Percentiles rank a stretch among this genome's conserved stretches.
Conservation (phyloP, 2,888 invertebrate species). For the Xiphydria camelus region DNA sequence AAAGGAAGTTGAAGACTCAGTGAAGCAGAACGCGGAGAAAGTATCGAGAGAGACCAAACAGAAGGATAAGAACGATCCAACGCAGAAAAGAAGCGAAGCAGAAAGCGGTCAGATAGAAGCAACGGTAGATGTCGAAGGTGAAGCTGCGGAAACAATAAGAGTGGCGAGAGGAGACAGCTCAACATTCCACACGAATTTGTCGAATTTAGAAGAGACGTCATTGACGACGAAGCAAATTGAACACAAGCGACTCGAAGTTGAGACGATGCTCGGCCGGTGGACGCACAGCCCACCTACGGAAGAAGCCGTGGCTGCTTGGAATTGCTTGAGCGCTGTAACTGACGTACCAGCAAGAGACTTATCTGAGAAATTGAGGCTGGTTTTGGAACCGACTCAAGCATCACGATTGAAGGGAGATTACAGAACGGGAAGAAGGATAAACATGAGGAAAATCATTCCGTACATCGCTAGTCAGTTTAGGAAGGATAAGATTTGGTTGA, state of each 20-base stretch:
- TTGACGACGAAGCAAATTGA: constrained; percentile 24
- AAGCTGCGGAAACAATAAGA: constrained; percentile 67
- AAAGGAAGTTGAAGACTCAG: constrained; percentile 59
- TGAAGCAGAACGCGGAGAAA: constrained; percentile 43
- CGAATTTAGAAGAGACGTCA: constrained; percentile 23
- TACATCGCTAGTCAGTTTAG: constrained; percentile 99
- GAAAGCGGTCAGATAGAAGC: constrained; percentile 59
- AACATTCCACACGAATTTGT: constrained; percentile 72
- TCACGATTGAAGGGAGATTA: constrained; percentile 93
- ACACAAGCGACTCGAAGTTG: constrained; percentile 39
- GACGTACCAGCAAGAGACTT: constrained; percentile 77
- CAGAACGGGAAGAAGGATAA: constrained; percentile 93
- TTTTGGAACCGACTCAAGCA: constrained; percentile 93
- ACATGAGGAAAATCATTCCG: constrained; percentile 97
- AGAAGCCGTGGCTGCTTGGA: constrained; percentile 65
- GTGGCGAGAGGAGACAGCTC: constrained; percentile 74
- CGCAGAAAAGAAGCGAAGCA: constrained; percentile 56
- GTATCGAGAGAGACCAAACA: constrained; percentile 42
- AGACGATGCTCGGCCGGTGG: constrained; percentile 46
- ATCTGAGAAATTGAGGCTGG: constrained; percentile 90
- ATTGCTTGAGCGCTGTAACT: constrained; percentile 64
- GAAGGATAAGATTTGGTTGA: constrained; percentile 98
- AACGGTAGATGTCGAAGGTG: constrained; percentile 75
- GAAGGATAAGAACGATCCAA: constrained; percentile 41
- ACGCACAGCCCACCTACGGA: constrained; percentile 49